Base-by-base conservation (phyloP, 2,113 vertebrate species). In the Abramis brama region DNA sequence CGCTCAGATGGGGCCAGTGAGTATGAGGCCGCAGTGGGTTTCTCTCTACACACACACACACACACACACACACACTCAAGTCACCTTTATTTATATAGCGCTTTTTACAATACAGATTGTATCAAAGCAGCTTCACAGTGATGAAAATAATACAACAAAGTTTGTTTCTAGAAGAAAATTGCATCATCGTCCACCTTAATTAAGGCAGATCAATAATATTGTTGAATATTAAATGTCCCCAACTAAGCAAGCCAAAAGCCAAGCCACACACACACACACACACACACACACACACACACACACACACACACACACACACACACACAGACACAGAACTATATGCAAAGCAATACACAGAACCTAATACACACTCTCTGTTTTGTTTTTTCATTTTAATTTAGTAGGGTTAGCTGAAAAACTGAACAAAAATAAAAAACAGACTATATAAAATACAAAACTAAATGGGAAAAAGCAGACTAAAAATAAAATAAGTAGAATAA, bases 1-100 rank as follows among this genome's bases (percentile, higher is more conserved):
- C 85, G 86, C 68, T 30, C 85, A 91, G 91, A 91, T 87, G 88
- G 87, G 84, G 85, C 91, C 78, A 87, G 39, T 82, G 88, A 85
- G 68, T 17, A 33, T 27, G 59, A 60, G 45, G 74, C 52, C 33
- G 19, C n/a, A 33, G n/a, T 79, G 33, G 27, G 39, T 13, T 59
- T 62, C 64, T 64, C 76, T 74, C 23, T 47, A 4, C 50, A 71
- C 11, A 11, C 39, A 55, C 62, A 52, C 73, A 19, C 71, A 33
- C 47, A 59, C n/a, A 21, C 50, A 88, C 76, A 75, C 73, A 81
- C 70, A 39, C 36, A 84, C 27, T 66, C 83, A 43, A 60, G 33
- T 33, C 33, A 33, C 33, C 33, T 33, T 33, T 33, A 33, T 33
- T 33, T 33, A 33, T 33, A 33, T 33, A 33, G 33, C 33, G 4